Evolutionary conservation across 2,888 invertebrate genomes (phyloP), one percentile per base, ranked within the genome.

Genomic region (Leptogaster cylindrica): DNA sequence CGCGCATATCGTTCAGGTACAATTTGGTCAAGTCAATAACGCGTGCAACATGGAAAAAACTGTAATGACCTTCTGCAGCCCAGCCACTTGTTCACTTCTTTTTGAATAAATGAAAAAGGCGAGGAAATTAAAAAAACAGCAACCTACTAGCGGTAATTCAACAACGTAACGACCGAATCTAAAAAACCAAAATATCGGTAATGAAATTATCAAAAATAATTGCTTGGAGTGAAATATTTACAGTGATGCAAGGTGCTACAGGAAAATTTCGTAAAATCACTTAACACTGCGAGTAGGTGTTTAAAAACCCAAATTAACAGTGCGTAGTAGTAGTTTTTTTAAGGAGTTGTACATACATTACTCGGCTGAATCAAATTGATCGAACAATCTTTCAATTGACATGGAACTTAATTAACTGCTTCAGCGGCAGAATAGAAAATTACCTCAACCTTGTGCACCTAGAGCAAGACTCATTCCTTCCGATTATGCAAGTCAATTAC

Each of bases 191-290:
- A 36, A n/a, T 7, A 36, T 3, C 36, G 36, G 10, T 36, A 36
- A 36, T 36, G 36, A 36, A 36, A 36, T 36, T 36, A 36, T 36
- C 36, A 36, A 36, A 36, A n/a, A 14, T 36, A 36, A 36, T 36
- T 36, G 7, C 10, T 12, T 10, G 10, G 36, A 10, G 14, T 36
- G 14, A 36, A 36, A 14, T 10, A 36, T 8, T 8, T 12, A 4
- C 36, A 14, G 14, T 36, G 36, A 14, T 14, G 36, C 36, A 36
- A 36, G 14, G 3, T 36, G 31, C 31, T 8, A 31, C 31, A 31
- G 10, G 31, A 10, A n/a, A 10, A 36, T 36, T 36, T 36, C 36
- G 36, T 36, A 36, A 36, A 36, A 12, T 36, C 36, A 36, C 7
- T 36, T 4, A 36, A 12, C n/a, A n/a, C 10, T 36, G 7, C 36